A percentile compares a stretch with the other conserved stretches of the same genome.
phyloP scores from a whole-genome alignment of 2,797 vertebrate genomes.

The Delichon dasypus region DNA sequence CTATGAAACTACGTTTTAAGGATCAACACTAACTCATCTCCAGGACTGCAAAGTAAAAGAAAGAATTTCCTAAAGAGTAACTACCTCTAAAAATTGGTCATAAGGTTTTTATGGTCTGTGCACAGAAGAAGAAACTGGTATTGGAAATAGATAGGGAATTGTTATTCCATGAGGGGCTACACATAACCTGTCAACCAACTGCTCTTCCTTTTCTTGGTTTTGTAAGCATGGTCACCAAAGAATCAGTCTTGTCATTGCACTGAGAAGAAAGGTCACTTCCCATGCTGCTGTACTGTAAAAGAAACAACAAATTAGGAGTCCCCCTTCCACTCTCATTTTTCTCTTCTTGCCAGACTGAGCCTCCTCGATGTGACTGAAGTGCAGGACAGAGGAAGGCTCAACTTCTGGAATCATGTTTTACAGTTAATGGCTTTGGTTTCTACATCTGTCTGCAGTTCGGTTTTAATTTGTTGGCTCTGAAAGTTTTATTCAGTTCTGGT shows the following conservation, averaged over 20 bases:
- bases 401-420: not conserved
- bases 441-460: not conserved
- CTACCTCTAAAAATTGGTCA: not conserved
- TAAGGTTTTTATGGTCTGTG: not conserved
- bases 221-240: not conserved
- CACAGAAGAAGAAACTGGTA: not conserved
- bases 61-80: not conserved
- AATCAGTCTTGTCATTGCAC: not conserved
- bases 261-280: not conserved
- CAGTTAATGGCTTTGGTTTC: not conserved
- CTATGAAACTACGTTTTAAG: not conserved
- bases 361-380: not conserved
- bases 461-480: not conserved
- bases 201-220: not conserved
- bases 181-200: not conserved
- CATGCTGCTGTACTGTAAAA: not conserved
- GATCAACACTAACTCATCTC: not conserved
- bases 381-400: not conserved
- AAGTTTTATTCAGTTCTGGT: not conserved
- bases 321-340: not conserved
- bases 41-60: not conserved
- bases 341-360: not conserved
- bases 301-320: not conserved
- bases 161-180: not conserved
- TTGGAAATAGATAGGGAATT: not conserved